Evolutionary conservation across 2,797 vertebrate genomes (phyloP).

Genomic region (Ptychadena robeensis): DNA sequence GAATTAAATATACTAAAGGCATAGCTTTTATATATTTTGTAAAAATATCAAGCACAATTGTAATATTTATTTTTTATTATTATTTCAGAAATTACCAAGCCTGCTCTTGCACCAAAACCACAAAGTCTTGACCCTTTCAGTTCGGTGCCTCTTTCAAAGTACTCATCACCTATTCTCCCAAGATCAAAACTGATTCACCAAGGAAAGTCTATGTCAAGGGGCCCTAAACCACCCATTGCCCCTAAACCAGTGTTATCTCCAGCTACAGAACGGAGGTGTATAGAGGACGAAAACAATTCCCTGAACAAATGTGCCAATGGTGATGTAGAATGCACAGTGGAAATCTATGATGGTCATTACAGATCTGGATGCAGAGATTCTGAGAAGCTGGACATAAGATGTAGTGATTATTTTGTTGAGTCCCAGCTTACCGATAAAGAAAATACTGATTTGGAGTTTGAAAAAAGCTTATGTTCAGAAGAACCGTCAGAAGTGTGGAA

Average conservation of each 20-base stretch:
- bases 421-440: constrained; percentile 60
- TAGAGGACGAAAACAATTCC: constrained; percentile 71
- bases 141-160: constrained; percentile 71
- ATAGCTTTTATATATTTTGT: background rate
- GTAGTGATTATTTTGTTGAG: constrained; percentile 68
- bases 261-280: constrained; percentile 73
- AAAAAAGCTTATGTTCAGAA: constrained; percentile 55
- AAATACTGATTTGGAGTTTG: constrained; percentile 62
- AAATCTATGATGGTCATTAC: constrained; percentile 69
- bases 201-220: constrained; percentile 76
- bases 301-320: constrained; percentile 81
- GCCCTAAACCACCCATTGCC: constrained; percentile 87
- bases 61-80: constrained; percentile 67
- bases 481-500: constrained; percentile 58
- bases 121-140: constrained; percentile 78
- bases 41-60: background rate
- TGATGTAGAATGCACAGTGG: constrained; percentile 74
- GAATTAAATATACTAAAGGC: background rate
- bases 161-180: constrained; percentile 76
- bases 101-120: constrained; percentile 86
- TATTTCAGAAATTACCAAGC: constrained; percentile 86
- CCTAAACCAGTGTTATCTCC: constrained; percentile 85
- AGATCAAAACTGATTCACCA: constrained; percentile 72
- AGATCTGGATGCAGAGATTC: constrained; percentile 65
- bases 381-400: constrained; percentile 63